These are phyloP conservation scores for Acrocephalus arundinaceus DNA, from an alignment of 2,113 vertebrate genomes.

Conservation along the genomic window DNA sequence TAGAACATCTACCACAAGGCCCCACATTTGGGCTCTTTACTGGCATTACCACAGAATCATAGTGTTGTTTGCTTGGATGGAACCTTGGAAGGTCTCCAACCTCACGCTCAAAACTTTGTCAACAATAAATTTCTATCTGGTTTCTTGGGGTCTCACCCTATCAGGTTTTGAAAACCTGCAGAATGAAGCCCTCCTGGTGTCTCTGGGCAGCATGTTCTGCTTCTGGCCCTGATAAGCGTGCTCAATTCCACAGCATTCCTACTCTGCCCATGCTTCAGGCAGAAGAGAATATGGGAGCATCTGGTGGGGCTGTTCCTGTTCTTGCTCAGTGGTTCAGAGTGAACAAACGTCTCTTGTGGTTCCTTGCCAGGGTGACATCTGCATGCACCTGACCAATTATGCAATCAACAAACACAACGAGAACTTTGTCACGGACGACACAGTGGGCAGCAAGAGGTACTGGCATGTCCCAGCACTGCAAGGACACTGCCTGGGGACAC, in stretches of 20 bases:
- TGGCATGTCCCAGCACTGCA: not conserved
- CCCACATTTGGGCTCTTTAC: not conserved
- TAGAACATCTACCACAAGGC: not conserved
- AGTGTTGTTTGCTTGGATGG: not conserved
- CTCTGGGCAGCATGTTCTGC: not conserved
- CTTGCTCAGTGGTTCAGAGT: not conserved
- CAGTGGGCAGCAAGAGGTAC: conserved; percentile 79
- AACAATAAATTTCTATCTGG: not conserved
- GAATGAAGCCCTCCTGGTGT: not conserved
- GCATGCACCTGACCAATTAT: conserved; percentile 84
- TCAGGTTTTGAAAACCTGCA: not conserved
- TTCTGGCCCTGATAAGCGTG: not conserved
- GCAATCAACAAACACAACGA: conserved; percentile 79
- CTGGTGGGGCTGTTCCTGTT: not conserved
- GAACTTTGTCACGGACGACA: conserved; percentile 74
- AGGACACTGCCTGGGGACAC: not conserved
- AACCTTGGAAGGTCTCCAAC: not conserved
- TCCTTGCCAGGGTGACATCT: conserved; percentile 71
- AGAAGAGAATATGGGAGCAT: not conserved
- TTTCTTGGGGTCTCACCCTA: not conserved
- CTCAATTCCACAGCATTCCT: not conserved
- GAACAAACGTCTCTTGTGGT: not conserved
- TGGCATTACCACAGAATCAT: not conserved
- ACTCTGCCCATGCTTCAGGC: not conserved
- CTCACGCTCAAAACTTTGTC: not conserved